Base-by-base conservation (phyloP, 2,888 invertebrate genomes). In the Ennomos fuscantarius region DNA sequence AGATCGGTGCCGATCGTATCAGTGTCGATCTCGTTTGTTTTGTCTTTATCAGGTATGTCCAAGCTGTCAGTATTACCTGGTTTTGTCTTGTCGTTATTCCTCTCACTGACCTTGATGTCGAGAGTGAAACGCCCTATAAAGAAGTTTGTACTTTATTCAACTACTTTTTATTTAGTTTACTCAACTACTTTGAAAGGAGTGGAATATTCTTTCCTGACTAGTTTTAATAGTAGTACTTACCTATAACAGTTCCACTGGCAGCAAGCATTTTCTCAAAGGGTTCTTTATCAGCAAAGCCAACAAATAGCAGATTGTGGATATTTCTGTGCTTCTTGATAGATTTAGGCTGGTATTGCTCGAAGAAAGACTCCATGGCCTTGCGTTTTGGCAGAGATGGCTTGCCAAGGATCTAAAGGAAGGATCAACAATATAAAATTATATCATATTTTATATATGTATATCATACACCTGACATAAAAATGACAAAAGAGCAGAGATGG, bases 251-350 rank as follows among this genome's bases (percentile, higher is more conserved):
- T 10, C 82, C 82, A 34, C 79, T 77, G 0, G 82, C 81, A 8
- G 69, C 72, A 2, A 88, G 55, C 9, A 88, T 78, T 2, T 63
- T 75, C 1, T 86, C 77, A 53, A 68, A 84, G 34, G 79, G 69
- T 6, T 76, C 71, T 57, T 84, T 79, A 1, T 79, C 72, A 1
- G 59, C 35, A 45, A 89, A 88, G 0, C 83, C 84, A 13, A 89
- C 73, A 43, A 87, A 87, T 42, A 91, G 67, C 37, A 90, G 67
- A 62, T 86, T 86, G 52, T 78, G 80, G 34, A 86, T 70, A 15
- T 65, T 64, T 53, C 81, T 83, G 60, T 88, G 88, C 52, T 87
- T 87, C 68, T 91, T 91, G 11, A 89, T 82, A 1, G 79, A 72
- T n/a, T 69, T 70, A 0, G 88, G 84, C 10, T 79, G 69, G 68